Base-by-base conservation (phyloP, 2,797 vertebrate genomes). In the Hypotaenidia okinawae region DNA sequence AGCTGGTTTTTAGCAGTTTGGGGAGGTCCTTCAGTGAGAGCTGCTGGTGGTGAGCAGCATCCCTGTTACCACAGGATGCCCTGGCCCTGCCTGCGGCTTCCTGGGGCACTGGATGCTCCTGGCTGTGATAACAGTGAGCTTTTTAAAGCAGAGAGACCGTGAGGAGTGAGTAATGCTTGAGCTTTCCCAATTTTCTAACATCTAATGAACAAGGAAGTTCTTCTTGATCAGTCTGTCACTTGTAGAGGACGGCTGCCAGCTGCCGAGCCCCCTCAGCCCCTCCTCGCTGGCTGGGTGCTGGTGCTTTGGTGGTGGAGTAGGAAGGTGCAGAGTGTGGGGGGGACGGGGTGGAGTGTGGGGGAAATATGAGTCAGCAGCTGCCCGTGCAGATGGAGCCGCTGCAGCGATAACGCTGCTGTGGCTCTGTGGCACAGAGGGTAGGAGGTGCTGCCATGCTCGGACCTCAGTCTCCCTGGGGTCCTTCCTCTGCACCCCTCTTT, bases 211-310 rank as follows among this genome's bases (percentile, higher is more conserved):
- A 0, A 2, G 32, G 33, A 70, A 4, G 47, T 49, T 49, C 49
- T 67, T 49, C 30, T 49, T 37, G n/a, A 41, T 0, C 4, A 30
- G 43, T 0, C 30, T 1, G 8, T 43, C 18, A n/a, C 32, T 62
- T 1, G 0, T 0, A 2, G 54, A 37, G 17, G 28, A 55, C 0
- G 13, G 72, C 59, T 81, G n/a, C 62, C 3, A 22, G 54, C 72
- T n/a, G 83, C 32, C 11, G 2, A 62, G 75, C 47, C 69, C 58
- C 0, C 62, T 67, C 41, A 43, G 68, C 24, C 52, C 51, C 84
- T 47, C 39, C 32, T 58, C n/a, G 24, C 45, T 2, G 1, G 19
- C 39, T 1, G 9, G 59, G 32, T 41, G 55, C 72, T 83, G 87
- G 39, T 21, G 76, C 73, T 89, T 8, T 5, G 23, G 30, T 15